Percentiles rank a stretch among this genome's conserved stretches.
Conservation (phyloP, 1,140 invertebrate genomes). For the Hypsibius dujardini region DNA sequence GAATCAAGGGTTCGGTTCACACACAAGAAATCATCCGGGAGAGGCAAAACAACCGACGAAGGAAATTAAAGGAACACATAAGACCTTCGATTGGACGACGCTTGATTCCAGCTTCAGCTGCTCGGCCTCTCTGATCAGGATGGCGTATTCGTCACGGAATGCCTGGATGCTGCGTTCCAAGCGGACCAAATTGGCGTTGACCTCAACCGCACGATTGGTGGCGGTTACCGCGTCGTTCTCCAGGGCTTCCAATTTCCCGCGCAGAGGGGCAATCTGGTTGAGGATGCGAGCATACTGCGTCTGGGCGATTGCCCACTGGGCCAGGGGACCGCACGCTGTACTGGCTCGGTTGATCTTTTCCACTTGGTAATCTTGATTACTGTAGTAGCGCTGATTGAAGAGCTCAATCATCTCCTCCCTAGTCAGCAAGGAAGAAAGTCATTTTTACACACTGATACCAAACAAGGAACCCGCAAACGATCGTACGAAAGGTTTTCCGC, state of each 20-base stretch:
- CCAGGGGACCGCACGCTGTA: slow-evolving; percentile 96
- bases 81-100: slow-evolving; percentile 90
- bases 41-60: too few species aligned
- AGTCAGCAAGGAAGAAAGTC: slow-evolving; percentile 24
- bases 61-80: too few species aligned
- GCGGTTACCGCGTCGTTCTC: slow-evolving; percentile 81
- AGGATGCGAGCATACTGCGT: slow-evolving; percentile 97
- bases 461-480: background rate
- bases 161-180: slow-evolving; percentile 82
- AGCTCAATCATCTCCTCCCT: slow-evolving; percentile 89
- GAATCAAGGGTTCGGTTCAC: too few species aligned
- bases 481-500: slow-evolving; percentile 92
- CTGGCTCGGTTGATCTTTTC: slow-evolving; percentile 96
- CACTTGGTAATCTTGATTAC: slow-evolving; percentile 96
- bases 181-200: slow-evolving; percentile 71
- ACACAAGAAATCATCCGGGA: too few species aligned
- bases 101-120: slow-evolving; percentile 93
- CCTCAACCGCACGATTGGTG: slow-evolving; percentile 72
- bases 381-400: slow-evolving; percentile 80
- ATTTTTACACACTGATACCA: background rate
- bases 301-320: slow-evolving; percentile 99
- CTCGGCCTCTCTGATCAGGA: slow-evolving; percentile 91
- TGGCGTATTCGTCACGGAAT: slow-evolving; percentile 97
- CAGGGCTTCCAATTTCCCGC: slow-evolving; percentile 73
- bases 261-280: slow-evolving; percentile 87